These are phyloP conservation scores for Paratilapia polleni DNA, from an alignment of 2,113 vertebrate genomes.

Conservation along the genomic window DNA sequence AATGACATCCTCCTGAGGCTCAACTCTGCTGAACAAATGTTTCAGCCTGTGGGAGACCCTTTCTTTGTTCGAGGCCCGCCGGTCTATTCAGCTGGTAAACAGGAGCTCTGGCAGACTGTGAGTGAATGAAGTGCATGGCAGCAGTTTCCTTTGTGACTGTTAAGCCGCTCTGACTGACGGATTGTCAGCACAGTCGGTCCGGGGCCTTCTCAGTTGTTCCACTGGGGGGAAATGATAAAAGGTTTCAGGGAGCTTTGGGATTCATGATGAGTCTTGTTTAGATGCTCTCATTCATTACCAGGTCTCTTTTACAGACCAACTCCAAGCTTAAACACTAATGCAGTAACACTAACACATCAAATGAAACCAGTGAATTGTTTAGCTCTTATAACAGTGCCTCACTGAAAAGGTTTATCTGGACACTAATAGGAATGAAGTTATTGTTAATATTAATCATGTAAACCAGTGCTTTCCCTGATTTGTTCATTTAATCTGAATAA, in stretches of 20 bases:
- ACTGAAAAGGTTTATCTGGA: background rate
- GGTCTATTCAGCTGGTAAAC: constrained; percentile 52
- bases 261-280: constrained; percentile 29
- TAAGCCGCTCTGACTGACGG: constrained; percentile 58
- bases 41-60: constrained; percentile 13
- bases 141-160: constrained; percentile 72
- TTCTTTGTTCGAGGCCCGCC: constrained; percentile 32
- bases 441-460: background rate
- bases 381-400: background rate
- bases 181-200: constrained; percentile 37
- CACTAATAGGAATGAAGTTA: background rate
- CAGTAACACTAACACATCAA: background rate
- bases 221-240: constrained; percentile 47
- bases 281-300: constrained; percentile 20
- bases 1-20: background rate
- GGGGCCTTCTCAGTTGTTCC: constrained; percentile 52
- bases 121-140: constrained; percentile 48
- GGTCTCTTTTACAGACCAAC: background rate
- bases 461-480: background rate
- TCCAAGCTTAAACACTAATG: background rate
- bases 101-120: constrained; percentile 34
- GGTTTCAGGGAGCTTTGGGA: constrained; percentile 40
- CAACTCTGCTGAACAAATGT: constrained; percentile 35
- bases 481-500: no score
- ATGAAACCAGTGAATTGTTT: background rate